Base-by-base conservation (phyloP, 2,797 vertebrate species). In the Microctenopoma steveboyesi region DNA sequence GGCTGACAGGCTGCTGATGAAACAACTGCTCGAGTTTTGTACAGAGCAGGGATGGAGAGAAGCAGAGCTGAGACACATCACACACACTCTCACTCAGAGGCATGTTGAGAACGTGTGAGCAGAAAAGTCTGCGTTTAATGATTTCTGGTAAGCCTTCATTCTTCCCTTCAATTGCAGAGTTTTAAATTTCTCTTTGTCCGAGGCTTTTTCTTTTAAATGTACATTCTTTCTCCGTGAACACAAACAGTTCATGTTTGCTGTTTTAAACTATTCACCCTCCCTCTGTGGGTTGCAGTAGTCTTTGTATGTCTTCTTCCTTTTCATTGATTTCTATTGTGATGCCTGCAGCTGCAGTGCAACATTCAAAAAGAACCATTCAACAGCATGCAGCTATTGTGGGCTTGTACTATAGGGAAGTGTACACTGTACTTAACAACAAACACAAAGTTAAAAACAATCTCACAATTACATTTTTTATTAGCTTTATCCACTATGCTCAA, bases 281-380 rank as follows among this genome's bases (percentile, higher is more conserved):
- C 27, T 59, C 49, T 63, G 51, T 62, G 49, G 72, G 54, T 59
- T 55, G 65, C 66, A 66, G 25, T 16, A 48, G 50, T 69, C 83
- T 88, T 85, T 88, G 64, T 84, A 4, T 74, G 54, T 70, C 51
- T 62, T 64, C 53, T 66, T 57, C 46, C 85, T 76, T 86, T 84
- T 87, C 77, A 81, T 71, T 35, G 33, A 84, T 88, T 82, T 75
- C 75, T 78, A 73, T 86, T 84, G 76, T 87, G 63, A 30, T 50
- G 76, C 37, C 60, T 47, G 79, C 91, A 93, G 91, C 90, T 93
- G 92, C 89, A 86, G 72, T 79, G 69, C 52, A 79, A 60, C 59
- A 25, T 62, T 64, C 70, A 60, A 71, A 72, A 40, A 52, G 57
- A 62, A 68, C 69, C 37, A 73, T 71, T 81, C 69, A 74, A 45